Evolutionary conservation across 2,888 invertebrate genomes (phyloP).

Genomic region (Lithophane leautieri): DNA sequence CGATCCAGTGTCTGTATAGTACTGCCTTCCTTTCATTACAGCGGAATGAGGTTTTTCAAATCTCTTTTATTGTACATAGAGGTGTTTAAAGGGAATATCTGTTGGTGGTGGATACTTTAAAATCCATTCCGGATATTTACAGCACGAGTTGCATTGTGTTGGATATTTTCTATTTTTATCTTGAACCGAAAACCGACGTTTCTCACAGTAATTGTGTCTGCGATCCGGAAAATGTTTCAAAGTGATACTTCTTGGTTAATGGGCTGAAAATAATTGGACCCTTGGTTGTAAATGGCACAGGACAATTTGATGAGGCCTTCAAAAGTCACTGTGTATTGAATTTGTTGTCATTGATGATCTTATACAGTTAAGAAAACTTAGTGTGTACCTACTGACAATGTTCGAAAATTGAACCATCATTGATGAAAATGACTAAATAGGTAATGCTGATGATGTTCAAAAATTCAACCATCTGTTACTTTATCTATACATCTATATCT

Average conservation of each 20-base stretch:
- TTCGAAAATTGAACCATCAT: background rate
- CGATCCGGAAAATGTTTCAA: conserved; percentile 39
- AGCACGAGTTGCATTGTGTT: conserved; percentile 42
- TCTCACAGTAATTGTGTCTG: conserved; percentile 33
- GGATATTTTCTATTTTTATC: conserved; percentile 33
- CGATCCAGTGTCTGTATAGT: conserved; percentile 46
- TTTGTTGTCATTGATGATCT: conserved; percentile 17
- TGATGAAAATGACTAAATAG: no score
- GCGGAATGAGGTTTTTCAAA: conserved; percentile 61
- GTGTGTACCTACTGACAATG: no score
- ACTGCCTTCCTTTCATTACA: conserved; percentile 57
- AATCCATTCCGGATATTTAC: conserved; percentile 53
- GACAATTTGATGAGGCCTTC: conserved; percentile 22
- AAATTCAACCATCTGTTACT: no score
- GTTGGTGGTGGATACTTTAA: conserved; percentile 46
- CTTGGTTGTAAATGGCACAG: conserved; percentile 24
- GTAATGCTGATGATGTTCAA: no score
- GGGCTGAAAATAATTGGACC: conserved; percentile 40
- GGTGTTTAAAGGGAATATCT: conserved; percentile 51
- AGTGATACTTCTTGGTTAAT: conserved; percentile 44
- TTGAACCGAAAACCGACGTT: conserved; percentile 31
- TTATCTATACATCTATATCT: no score
- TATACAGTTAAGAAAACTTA: background rate
- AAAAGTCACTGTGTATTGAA: conserved; percentile 17
- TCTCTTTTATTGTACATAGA: conserved; percentile 43